Evolutionary conservation across 2,113 vertebrate species (phyloP).

Genomic region (Vicugna pacos): DNA sequence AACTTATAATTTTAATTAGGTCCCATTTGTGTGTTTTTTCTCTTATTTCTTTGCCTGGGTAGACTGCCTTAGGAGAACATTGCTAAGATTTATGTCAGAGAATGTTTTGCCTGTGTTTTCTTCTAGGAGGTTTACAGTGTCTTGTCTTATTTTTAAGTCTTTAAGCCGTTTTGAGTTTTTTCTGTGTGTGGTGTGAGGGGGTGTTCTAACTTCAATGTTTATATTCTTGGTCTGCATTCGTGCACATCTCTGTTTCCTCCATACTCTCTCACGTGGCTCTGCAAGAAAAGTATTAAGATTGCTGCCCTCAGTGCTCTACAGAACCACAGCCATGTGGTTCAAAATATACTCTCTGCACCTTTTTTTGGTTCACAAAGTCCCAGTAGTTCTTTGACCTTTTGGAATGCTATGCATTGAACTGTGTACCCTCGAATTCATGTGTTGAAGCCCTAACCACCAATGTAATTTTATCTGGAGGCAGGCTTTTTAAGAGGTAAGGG

Average conservation of each 20-base stretch:
- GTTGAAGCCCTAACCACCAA: not conserved
- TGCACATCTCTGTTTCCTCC: rapidly evolving
- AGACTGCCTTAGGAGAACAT: too few species aligned
- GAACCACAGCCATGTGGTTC: not conserved
- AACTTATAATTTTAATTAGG: too few species aligned
- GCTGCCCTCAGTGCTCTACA: too few species aligned
- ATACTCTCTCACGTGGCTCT: not conserved
- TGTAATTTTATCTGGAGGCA: not conserved
- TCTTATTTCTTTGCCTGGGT: too few species aligned
- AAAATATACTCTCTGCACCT: not conserved
- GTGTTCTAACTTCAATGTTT: too few species aligned
- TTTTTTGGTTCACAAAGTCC: not conserved
- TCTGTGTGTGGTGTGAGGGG: too few species aligned
- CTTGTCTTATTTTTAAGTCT: too few species aligned
- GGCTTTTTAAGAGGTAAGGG: not conserved
- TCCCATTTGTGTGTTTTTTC: too few species aligned
- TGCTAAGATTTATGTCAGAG: too few species aligned
- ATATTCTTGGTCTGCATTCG: not conserved
- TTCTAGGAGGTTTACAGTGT: too few species aligned
- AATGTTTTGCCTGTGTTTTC: too few species aligned
- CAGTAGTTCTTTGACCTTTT: constrained; percentile 2
- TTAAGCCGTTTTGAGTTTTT: too few species aligned
- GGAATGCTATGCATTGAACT: not conserved
- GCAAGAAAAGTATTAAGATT: not conserved
- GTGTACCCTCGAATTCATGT: not conserved